Base-by-base conservation (phyloP, 2,113 vertebrate genomes). In the Seriola aureovittata region DNA sequence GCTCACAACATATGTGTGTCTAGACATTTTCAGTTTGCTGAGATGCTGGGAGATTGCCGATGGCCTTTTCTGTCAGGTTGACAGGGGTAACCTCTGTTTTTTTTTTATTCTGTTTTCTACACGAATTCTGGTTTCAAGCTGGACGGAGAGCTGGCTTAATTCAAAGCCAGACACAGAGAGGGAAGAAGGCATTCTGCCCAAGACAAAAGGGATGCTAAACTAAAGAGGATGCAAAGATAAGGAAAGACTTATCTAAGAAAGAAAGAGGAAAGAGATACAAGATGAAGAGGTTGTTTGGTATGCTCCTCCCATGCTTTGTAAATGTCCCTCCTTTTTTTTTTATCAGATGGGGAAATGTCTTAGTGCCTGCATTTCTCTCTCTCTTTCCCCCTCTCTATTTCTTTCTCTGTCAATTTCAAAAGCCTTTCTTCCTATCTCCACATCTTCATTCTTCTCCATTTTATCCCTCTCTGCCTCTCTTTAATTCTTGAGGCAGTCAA, bases 401-500 rank as follows among this genome's bases (percentile, higher is more conserved):
- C 50, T 75, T 38, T 71, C 50, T 60, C 80, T 79, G 60, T 84
- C 75, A 55, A 42, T 86, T 80, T 90, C 62, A 75, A 65, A 90
- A 55, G 44, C 34, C 57, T 62, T 79, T 64, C 55, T 23, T 73
- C 66, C 55, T 69, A 71, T 89, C 67, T 71, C 25, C 68, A 80
- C 50, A 88, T 89, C 71, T 86, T 58, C 50, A 55, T 66, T 80
- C 78, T 73, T 84, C 55, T 87, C 70, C 57, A 76, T 82, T 90
- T 74, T 57, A 80, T 85, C 80, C 58, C 59, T 69, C 8, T 57
- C 75, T 70, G 72, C 55, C 32, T 86, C 69, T 52, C 71, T 88
- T 82, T 88, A 80, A 88, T 84, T 89, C 68, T 75, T 81, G 58
- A 79, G 76, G 59, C 80, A 84, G 62, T 88, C 78, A 75, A 70